Evolutionary conservation across 2,113 vertebrate genomes (phyloP).

Genomic region (Charadrius vociferus): DNA sequence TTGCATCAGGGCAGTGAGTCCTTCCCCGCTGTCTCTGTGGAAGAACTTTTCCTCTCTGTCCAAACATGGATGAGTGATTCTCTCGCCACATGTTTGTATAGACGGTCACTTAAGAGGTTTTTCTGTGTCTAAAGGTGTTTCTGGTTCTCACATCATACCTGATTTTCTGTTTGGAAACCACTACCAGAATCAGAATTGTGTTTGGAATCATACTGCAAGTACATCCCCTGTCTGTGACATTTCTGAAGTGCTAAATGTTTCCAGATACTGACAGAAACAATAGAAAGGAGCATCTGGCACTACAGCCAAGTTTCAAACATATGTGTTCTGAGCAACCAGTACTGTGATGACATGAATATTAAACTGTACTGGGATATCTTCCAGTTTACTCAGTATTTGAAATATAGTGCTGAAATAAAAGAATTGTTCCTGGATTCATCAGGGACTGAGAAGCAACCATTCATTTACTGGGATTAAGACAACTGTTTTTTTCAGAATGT

Average conservation of each 20-base stretch:
- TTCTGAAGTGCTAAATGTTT: neutral
- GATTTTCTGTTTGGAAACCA: neutral
- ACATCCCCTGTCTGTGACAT: neutral
- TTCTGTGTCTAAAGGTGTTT: neutral
- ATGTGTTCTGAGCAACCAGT: neutral
- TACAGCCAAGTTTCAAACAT: neutral
- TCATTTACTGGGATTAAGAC: neutral
- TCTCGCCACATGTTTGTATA: neutral
- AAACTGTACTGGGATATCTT: neutral
- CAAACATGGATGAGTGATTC: neutral
- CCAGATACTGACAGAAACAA: neutral
- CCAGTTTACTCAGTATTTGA: neutral
- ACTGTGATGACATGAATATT: neutral
- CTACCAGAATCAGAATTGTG: neutral
- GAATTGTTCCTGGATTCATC: neutral
- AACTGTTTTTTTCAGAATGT: neutral
- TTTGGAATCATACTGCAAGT: neutral
- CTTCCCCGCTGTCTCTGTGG: neutral
- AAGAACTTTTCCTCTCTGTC: neutral
- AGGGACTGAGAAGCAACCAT: neutral
- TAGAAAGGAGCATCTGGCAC: neutral
- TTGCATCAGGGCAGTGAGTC: neutral
- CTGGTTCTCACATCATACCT: neutral
- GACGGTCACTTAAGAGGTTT: neutral
- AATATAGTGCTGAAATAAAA: neutral